Conservation (phyloP, 2,113 vertebrate species). For the Myotis lucifugus region DNA sequence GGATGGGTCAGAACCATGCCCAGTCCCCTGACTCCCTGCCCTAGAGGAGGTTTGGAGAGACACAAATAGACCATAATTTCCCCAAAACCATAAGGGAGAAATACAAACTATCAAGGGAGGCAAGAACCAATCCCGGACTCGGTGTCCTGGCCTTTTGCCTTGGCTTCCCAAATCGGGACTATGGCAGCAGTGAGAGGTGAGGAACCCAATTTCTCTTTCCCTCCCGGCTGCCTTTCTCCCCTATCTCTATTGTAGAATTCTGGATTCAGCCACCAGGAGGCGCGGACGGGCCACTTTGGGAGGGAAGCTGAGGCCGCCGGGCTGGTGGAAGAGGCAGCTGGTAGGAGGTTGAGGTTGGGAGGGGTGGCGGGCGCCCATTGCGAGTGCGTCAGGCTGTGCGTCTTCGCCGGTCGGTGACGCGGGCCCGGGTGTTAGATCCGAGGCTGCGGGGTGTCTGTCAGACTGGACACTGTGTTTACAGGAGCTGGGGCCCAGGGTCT, state of each 20-base stretch:
- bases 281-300: neutral
- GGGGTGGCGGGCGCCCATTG: neutral
- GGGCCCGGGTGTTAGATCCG: rapidly evolving
- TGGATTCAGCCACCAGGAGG: slow-evolving; percentile 40
- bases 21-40: neutral
- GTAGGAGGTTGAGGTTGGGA: neutral
- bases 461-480: neutral
- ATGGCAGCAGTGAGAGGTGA: neutral
- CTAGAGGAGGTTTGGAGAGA: neutral
- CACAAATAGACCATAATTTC: neutral
- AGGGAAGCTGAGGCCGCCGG: neutral
- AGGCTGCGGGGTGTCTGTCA: neutral
- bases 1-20: neutral
- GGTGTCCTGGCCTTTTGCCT: neutral
- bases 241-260: neutral
- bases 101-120: neutral
- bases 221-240: too few relatives aligned
- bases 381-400: slow-evolving; percentile 19
- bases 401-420: neutral
- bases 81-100: neutral
- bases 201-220: neutral
- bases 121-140: neutral
- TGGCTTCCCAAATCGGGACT: neutral
- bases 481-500: neutral
- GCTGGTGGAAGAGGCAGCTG: neutral